These are phyloP conservation scores for Acleris emargana DNA, from an alignment of 2,888 invertebrate species.

Conservation along the genomic window DNA sequence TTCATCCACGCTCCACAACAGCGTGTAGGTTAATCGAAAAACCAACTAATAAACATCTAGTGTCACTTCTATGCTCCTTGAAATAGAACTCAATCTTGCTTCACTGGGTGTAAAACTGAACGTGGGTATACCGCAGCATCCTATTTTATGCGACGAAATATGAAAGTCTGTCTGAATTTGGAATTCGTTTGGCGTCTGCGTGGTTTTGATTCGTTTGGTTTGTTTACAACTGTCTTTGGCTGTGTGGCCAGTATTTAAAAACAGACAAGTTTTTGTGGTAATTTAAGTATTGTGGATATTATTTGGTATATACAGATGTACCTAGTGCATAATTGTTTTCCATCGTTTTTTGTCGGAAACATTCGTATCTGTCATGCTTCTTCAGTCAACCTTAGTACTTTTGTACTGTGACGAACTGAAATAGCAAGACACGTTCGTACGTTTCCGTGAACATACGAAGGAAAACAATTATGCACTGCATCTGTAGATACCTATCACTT, in stretches of 20 bases:
- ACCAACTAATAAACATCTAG: neutral
- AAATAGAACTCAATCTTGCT: neutral
- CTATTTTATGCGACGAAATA: slow-evolving; percentile 48
- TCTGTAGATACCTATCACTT: too few species aligned
- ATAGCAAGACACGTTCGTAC: too few species aligned
- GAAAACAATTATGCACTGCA: too few species aligned
- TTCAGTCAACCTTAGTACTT: too few species aligned
- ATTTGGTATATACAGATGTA: too few species aligned
- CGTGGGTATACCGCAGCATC: slow-evolving; percentile 44
- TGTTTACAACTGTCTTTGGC: neutral
- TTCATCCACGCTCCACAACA: too few species aligned
- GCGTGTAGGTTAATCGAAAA: slow-evolving; percentile 19
- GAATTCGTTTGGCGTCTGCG: neutral
- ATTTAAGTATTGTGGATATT: too few species aligned
- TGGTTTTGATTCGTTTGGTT: slow-evolving; percentile 3
- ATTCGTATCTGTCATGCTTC: too few species aligned
- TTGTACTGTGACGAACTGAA: too few species aligned
- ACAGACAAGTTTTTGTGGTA: neutral
- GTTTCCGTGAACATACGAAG: too few species aligned
- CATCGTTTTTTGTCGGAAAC: too few species aligned
- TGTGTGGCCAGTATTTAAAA: slow-evolving; percentile 9
- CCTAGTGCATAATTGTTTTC: too few species aligned
- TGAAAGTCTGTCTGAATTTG: slow-evolving; percentile 34
- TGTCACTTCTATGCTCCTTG: neutral
- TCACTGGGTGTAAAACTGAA: neutral